phyloP scores from a whole-genome alignment of 2,888 invertebrate species.

The Syrista parreyssii region DNA sequence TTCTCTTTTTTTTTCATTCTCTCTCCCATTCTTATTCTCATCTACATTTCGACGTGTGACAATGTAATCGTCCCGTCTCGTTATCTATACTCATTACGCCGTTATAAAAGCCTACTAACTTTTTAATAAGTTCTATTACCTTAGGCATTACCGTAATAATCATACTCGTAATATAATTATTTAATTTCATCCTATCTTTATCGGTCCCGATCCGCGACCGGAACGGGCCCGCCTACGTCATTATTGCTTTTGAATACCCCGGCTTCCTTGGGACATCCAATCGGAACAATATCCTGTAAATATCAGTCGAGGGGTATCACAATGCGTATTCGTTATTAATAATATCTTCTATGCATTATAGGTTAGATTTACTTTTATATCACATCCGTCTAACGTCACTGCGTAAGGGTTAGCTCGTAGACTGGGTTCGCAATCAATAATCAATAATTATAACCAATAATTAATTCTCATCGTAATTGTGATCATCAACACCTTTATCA shows the following conservation, averaged over 20 bases:
- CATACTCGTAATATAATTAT: slow-evolving; percentile 10
- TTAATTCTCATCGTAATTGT: slow-evolving; percentile 12
- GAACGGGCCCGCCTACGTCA: slow-evolving; percentile 55
- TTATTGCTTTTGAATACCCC: slow-evolving; percentile 66
- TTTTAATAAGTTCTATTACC: not conserved
- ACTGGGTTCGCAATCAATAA: slow-evolving; percentile 37
- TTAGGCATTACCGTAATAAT: slow-evolving; percentile 6
- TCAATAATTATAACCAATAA: slow-evolving; percentile 32
- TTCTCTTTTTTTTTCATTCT: not conserved
- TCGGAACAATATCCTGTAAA: slow-evolving; percentile 66
- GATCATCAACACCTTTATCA: not conserved
- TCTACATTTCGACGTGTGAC: not conserved
- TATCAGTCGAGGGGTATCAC: slow-evolving; percentile 64
- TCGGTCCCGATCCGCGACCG: slow-evolving; percentile 36
- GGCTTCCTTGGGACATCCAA: slow-evolving; percentile 64
- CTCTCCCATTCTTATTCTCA: not conserved
- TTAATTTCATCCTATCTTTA: slow-evolving; percentile 30
- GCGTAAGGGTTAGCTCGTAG: slow-evolving; percentile 18
- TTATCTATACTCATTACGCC: not conserved
- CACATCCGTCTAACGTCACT: slow-evolving; percentile 44
- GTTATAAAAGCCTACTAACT: slow-evolving; percentile 6
- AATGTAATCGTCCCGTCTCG: not conserved
- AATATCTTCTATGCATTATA: slow-evolving; percentile 20
- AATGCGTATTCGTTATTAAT: slow-evolving; percentile 43
- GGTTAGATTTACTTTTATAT: slow-evolving; percentile 40